Evolutionary conservation across 2,888 invertebrate species (phyloP).

Genomic region (Cactoblastis cactorum): DNA sequence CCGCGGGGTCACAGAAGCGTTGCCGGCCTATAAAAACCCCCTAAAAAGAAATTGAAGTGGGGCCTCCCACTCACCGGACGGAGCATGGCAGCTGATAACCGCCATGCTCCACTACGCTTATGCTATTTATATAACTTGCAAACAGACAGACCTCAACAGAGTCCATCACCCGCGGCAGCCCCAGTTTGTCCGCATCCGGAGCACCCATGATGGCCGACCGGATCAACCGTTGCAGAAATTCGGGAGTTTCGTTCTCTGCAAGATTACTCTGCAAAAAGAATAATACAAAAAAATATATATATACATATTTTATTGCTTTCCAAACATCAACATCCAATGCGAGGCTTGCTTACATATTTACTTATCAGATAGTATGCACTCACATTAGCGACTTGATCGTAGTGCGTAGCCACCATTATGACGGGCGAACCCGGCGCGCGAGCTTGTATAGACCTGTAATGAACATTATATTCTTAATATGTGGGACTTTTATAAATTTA

Average conservation of each 20-base stretch:
- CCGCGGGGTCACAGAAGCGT: too few relatives aligned
- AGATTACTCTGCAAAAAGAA: conserved; percentile 35
- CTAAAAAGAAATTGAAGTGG: too few relatives aligned
- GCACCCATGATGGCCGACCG: conserved; percentile 93
- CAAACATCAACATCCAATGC: too few relatives aligned
- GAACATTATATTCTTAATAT: not conserved
- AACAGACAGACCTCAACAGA: conserved; percentile 88
- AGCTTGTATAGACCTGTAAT: conserved; percentile 83
- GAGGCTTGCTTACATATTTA: too few relatives aligned
- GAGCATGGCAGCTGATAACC: too few relatives aligned
- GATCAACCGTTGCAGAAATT: conserved; percentile 93
- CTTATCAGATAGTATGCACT: conserved; percentile 36
- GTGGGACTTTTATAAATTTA: too few relatives aligned
- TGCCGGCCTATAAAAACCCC: too few relatives aligned
- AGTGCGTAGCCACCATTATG: conserved; percentile 97
- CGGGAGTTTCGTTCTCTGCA: conserved; percentile 77
- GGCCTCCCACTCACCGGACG: too few relatives aligned
- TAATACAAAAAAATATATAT: not conserved
- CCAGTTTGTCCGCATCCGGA: conserved; percentile 97
- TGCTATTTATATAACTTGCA: too few relatives aligned
- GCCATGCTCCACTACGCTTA: too few relatives aligned
- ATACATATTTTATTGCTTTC: too few relatives aligned
- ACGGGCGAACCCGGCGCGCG: conserved; percentile 98
- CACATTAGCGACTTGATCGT: conserved; percentile 86
- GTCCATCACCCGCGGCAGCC: conserved; percentile 94